Conservation (phyloP, 2,797 vertebrate species). For the Poecilia gillii region DNA sequence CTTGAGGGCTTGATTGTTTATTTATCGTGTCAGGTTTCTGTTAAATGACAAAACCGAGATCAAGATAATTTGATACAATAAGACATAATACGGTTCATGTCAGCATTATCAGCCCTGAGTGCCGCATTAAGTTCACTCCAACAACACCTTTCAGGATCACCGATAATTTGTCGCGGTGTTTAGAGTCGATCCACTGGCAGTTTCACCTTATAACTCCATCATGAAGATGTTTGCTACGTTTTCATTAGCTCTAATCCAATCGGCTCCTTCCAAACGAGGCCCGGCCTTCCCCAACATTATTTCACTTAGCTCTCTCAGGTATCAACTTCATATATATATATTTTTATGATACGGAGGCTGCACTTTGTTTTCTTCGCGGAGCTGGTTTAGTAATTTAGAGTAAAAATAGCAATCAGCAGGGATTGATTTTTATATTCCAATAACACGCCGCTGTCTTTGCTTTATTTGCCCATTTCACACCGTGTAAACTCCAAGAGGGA, state of each 20-base stretch:
- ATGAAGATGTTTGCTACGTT: conserved; percentile 26
- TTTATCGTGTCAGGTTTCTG: background rate
- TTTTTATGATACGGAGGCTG: conserved; percentile 3
- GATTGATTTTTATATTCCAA: conserved; percentile 7
- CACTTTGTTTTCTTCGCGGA: background rate
- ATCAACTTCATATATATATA: background rate
- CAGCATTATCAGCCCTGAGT: background rate
- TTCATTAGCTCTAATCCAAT: conserved; percentile 28
- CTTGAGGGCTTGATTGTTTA: background rate
- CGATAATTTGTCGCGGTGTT: conserved; percentile 45
- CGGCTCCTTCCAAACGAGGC: conserved; percentile 7
- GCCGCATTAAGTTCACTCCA: conserved; percentile 7
- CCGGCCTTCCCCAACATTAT: background rate
- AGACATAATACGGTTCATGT: background rate
- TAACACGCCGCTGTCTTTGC: conserved; percentile 13
- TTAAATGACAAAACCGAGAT: background rate
- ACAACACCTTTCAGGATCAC: conserved; percentile 17
- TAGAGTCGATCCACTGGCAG: conserved; percentile 29
- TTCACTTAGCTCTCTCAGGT: conserved; percentile 6
- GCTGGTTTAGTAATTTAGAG: conserved; percentile 1
- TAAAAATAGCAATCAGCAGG: conserved; percentile 11
- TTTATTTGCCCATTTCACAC: conserved; percentile 9
- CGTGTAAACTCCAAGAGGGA: background rate
- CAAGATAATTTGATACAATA: background rate
- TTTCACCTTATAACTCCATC: conserved; percentile 34